Base-by-base conservation (phyloP, 2,888 invertebrate genomes). In the Dasysyrphus tricinctus region DNA sequence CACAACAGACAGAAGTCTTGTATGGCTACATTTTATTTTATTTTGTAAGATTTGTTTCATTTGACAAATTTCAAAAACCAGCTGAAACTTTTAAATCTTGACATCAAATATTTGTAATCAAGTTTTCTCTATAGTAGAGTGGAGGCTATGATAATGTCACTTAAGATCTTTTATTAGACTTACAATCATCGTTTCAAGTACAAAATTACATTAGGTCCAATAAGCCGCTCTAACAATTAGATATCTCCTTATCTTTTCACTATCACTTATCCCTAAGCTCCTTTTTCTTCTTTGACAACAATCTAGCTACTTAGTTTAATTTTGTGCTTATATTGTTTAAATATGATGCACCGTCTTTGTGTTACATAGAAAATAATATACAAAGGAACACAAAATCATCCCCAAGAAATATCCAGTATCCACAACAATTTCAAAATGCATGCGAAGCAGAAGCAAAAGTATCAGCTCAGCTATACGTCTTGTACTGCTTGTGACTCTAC, bases 221-320 rank as follows among this genome's bases (percentile, higher is more conserved):
- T 9, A 44, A 42, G 24, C 63, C n/a, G 1, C 24, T 16, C n/a
- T 44, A 4, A 11, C 44, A 63, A 63, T n/a, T n/a, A n/a, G n/a
- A 24, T 8, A 3, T 44, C 63, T 42, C 24, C 42, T 32, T 63
- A 44, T 42, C 63, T 63, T 61, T 63, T 29, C 63, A 63, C 44
- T 63, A 63, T 44, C 9, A 63, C 8, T 67, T 16, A 19, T 34
- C 47, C 9, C 29, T 24, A 47, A 47, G 6, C 47, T 16, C 0
- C 12, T 49, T 49, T 67, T 0, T 44, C 49, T 49, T 34, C 11
- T 19, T 63, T 63, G n/a, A 29, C 63, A 63, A 44, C n/a, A 44
- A 63, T 63, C 29, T 29, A 29, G 63, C 63, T 16, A n/a, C 63
- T 63, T n/a, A 29, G 44, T 44, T 63, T 63, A 32, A 67, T 67